Evolutionary conservation across 2,113 vertebrate genomes (phyloP), one percentile per base, ranked within the genome.

Genomic region (Madoqua kirkii): DNA sequence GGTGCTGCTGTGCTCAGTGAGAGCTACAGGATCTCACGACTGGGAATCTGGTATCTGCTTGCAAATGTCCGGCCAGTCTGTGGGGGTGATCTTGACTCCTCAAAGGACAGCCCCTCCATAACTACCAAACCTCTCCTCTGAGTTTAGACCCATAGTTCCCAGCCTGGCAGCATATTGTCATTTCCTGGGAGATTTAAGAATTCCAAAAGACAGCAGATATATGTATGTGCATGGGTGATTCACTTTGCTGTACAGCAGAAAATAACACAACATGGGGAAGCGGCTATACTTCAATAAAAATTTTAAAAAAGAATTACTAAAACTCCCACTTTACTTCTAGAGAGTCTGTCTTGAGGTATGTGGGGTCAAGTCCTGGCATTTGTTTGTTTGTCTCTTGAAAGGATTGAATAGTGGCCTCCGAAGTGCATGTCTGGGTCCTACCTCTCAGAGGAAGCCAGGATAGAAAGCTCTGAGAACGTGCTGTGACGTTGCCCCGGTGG

Each of bases 81-180:
- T 36, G 57, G 21, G 19, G 14, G 64, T 92, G 83, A 45, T 23
- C 79, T 57, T 23, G 54, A 57, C 27, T 52, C 31, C 48, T 36
- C 40, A 27, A 50, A 71, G 54, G 76, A 87, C 52, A 71, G n/a
- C 43, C 5, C 29, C 21, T 54, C 25, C 7, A 2, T 27, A 40
- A 33, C 45, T 31, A 14, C 13, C 0, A 16, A 27, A 15, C 57
- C 14, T 88, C 43, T 15, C 5, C 60, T 62, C 33, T 16, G 59
- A 74, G 14, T 25, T 43, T 8, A 10, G 17, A 33, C 14, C 11
- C 1, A 17, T 3, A 50, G 14, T 33, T 60, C 45, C 17, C 50
- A n/a, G 11, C 36, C 62, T 15, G 21, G 29, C 8, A 0, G 3
- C 3, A 14, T 9, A 1, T 12, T 29, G 55, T 25, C 15, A 13